These are phyloP conservation scores for Pyrrhosoma nymphula DNA, from an alignment of 2,888 invertebrate genomes.

Conservation along the genomic window DNA sequence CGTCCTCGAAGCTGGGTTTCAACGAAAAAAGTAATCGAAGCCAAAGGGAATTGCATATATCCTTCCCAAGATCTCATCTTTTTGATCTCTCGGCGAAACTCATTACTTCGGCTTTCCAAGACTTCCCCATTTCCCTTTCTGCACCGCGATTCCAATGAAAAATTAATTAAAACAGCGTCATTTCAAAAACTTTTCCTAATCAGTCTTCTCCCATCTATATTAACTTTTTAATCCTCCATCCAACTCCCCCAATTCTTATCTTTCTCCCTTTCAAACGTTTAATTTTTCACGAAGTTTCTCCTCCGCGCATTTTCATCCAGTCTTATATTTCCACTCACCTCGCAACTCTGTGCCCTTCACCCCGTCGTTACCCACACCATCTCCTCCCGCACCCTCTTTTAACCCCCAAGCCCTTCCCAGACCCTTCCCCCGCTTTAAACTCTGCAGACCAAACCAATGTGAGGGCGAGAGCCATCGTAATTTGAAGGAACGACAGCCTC, in stretches of 20 bases:
- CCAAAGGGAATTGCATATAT: not conserved
- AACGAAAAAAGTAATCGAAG: constrained; percentile 14
- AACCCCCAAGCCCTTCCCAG: not conserved
- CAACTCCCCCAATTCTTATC: not conserved
- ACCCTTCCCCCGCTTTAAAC: not conserved
- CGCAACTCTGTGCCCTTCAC: not conserved
- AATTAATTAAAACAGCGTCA: constrained; percentile 60
- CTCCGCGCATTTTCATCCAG: not conserved
- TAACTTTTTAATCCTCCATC: constrained; percentile 32
- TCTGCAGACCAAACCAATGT: not conserved
- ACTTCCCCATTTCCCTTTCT: not conserved
- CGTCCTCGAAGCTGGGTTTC: not conserved
- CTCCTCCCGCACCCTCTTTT: not conserved
- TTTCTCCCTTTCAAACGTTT: not conserved
- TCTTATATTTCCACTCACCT: constrained; percentile 18
- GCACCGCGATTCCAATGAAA: constrained; percentile 39
- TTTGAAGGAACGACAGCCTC: constrained; percentile 52
- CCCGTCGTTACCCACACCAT: not conserved
- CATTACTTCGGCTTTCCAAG: constrained; percentile 33
- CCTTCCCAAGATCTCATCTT: constrained; percentile 22
- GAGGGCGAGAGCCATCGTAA: constrained; percentile 23
- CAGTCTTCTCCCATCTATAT: constrained; percentile 39
- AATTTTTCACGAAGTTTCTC: not conserved
- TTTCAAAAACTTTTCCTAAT: constrained; percentile 60
- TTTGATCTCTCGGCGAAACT: constrained; percentile 52